These are phyloP conservation scores for Neoniphon sammara DNA, from an alignment of 2,797 vertebrate species.

Conservation along the genomic window DNA sequence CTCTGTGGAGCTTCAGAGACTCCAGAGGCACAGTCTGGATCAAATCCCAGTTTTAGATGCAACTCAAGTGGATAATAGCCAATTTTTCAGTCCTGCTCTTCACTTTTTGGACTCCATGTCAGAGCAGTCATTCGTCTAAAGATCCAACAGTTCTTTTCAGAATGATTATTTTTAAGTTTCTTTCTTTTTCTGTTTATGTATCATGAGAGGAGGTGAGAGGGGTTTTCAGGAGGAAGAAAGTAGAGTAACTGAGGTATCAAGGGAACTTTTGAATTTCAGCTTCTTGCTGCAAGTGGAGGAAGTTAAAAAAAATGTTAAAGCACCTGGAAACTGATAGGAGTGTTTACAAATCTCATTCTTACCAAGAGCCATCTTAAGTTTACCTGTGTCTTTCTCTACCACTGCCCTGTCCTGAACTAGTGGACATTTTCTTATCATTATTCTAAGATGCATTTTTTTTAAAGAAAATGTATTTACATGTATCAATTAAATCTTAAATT, in stretches of 20 bases:
- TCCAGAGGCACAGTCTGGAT: background rate
- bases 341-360: conserved; percentile 15
- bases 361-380: conserved; percentile 42
- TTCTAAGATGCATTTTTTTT: conserved; percentile 42
- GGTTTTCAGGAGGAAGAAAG: conserved; percentile 4
- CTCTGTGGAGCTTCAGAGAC: background rate
- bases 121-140: background rate
- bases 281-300: conserved; percentile 1
- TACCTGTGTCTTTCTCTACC: conserved; percentile 21
- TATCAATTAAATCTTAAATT: conserved; percentile 59
- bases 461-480: conserved; percentile 55
- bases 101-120: background rate
- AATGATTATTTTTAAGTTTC: background rate
- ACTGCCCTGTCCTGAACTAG: conserved; percentile 38
- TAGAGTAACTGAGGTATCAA: background rate
- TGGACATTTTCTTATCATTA: conserved; percentile 51
- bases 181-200: background rate
- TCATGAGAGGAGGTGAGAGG: background rate
- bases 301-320: background rate
- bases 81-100: background rate
- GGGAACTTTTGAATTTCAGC: conserved; percentile 24
- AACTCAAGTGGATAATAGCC: conserved; percentile 13
- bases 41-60: background rate
- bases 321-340: conserved; percentile 18
- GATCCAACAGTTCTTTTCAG: conserved; percentile 12